Conservation (phyloP, 2,797 vertebrate species). For the Arvicola amphibius region DNA sequence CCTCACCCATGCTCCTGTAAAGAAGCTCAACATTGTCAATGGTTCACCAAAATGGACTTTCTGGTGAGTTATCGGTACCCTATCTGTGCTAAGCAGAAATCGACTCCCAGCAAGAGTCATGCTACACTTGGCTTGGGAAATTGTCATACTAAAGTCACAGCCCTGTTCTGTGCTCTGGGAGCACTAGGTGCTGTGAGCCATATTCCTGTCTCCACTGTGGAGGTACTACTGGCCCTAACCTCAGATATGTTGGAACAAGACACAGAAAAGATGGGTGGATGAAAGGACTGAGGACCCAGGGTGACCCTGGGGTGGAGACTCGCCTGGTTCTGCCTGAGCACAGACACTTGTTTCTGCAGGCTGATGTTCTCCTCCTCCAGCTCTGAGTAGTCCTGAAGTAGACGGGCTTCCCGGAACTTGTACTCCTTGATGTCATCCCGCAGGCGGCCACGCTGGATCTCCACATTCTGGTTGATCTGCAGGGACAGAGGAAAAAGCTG, state of each 20-base stretch:
- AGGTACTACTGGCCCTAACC: not conserved
- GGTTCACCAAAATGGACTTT: not conserved
- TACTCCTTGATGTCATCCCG: constrained; percentile 99
- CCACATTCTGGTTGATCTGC: constrained; percentile 93
- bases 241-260: not conserved
- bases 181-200: not conserved
- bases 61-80: not conserved
- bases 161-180: not conserved
- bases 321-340: constrained; percentile 96
- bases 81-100: not conserved
- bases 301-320: not conserved
- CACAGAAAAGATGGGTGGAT: not conserved
- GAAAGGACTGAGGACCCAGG: not conserved
- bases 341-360: constrained; percentile 97
- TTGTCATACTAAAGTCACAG: not conserved
- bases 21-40: not conserved
- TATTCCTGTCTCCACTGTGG: not conserved
- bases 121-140: not conserved
- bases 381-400: constrained; percentile 98
- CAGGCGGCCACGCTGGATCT: constrained; percentile 94
- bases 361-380: constrained; percentile 99
- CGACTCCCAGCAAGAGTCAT: not conserved
- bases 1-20: not conserved
- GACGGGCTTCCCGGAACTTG: constrained; percentile 96
- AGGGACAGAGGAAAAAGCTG: not conserved